Conservation (phyloP, 2,888 invertebrate genomes). For the Ennomos erosarius region DNA sequence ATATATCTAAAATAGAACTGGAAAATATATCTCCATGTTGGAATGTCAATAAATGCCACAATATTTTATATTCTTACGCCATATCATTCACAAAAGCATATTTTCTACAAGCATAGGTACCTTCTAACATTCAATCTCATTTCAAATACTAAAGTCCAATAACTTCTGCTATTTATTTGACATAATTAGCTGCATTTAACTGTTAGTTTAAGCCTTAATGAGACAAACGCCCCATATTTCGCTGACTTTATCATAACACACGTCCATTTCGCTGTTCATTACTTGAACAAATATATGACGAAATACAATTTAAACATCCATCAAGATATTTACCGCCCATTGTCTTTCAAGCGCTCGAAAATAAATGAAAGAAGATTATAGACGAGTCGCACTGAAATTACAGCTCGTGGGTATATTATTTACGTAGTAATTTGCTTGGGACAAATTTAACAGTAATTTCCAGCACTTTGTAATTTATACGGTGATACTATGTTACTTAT, state of each 20-base stretch:
- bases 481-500: slow-evolving; percentile 46
- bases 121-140: too few relatives aligned
- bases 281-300: slow-evolving; percentile 31
- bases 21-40: too few relatives aligned
- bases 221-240: slow-evolving; percentile 18
- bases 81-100: too few relatives aligned
- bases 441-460: slow-evolving; percentile 44
- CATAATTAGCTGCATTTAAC: slow-evolving; percentile 13
- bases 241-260: slow-evolving; percentile 16
- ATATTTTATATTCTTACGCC: too few relatives aligned
- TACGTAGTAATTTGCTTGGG: slow-evolving; percentile 40
- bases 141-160: slow-evolving; percentile 5
- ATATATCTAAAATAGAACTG: too few relatives aligned
- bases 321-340: slow-evolving; percentile 33
- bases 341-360: slow-evolving; percentile 33
- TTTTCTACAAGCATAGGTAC: too few relatives aligned
- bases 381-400: slow-evolving; percentile 31
- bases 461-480: slow-evolving; percentile 42
- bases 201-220: slow-evolving; percentile 12
- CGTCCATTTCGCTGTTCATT: slow-evolving; percentile 16
- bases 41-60: too few relatives aligned
- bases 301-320: slow-evolving; percentile 25
- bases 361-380: slow-evolving; percentile 34
- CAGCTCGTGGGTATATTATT: slow-evolving; percentile 38
- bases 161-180: slow-evolving; percentile 12